Percentiles rank a stretch among this genome's conserved stretches.
Conservation (phyloP, 2,797 vertebrate species). For the Enteromius viviparus region DNA sequence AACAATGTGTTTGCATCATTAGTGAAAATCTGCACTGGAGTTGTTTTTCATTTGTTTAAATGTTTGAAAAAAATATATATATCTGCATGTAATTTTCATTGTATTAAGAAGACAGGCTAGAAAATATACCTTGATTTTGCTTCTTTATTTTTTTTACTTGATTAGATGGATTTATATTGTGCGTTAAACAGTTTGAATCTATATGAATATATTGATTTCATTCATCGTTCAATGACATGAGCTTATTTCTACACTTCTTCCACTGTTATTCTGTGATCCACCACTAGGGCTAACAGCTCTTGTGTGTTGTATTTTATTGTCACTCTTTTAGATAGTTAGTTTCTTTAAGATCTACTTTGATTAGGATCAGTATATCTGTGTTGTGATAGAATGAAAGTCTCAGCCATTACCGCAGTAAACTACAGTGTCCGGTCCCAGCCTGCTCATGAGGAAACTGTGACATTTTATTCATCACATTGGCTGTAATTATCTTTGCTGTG, state of each 20-base stretch:
- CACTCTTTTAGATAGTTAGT: not conserved
- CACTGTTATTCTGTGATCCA: not conserved
- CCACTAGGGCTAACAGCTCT: not conserved
- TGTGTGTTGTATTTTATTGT: not conserved
- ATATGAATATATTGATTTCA: not conserved
- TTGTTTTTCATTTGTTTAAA: not conserved
- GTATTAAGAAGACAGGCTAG: not conserved
- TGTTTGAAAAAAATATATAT: not conserved
- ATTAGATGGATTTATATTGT: not conserved
- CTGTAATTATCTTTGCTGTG: slow-evolving; percentile 26
- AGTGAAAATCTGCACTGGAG: not conserved
- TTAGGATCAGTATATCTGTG: not conserved
- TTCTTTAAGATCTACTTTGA: not conserved
- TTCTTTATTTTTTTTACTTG: not conserved
- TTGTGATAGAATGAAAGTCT: slow-evolving; percentile 19
- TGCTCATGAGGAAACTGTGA: slow-evolving; percentile 17
- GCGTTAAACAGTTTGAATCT: not conserved
- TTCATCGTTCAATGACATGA: not conserved
- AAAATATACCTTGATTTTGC: not conserved
- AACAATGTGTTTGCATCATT: not conserved
- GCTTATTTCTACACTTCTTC: not conserved
- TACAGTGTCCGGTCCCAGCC: slow-evolving; percentile 28
- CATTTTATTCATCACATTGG: slow-evolving; percentile 44
- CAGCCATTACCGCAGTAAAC: slow-evolving; percentile 37
- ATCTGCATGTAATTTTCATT: not conserved